phyloP scores from a whole-genome alignment of 2,888 invertebrate species.

The Apamea sordens region DNA sequence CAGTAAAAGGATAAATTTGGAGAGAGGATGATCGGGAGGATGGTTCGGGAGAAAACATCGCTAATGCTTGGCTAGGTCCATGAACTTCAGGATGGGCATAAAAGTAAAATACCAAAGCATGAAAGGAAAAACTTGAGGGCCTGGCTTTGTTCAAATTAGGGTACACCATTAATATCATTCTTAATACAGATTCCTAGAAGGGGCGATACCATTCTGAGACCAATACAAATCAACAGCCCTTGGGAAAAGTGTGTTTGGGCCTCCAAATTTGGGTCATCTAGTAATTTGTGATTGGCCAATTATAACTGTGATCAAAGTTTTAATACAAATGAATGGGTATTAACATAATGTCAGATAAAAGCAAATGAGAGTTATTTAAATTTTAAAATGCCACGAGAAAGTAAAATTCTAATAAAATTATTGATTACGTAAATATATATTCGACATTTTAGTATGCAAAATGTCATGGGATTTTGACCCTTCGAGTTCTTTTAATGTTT shows the following conservation, averaged over 20 bases:
- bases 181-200: constrained; percentile 5
- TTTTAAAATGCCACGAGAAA: constrained; percentile 7
- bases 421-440: not conserved
- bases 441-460: constrained; percentile 8
- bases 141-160: not conserved
- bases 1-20: not conserved
- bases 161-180: not conserved
- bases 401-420: not conserved
- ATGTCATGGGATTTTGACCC: constrained; percentile 20
- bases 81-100: not conserved
- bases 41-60: not conserved
- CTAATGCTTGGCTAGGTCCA: not conserved
- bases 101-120: not conserved
- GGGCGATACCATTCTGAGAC: constrained; percentile 3
- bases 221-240: constrained; percentile 5
- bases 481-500: constrained; percentile 11
- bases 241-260: not conserved
- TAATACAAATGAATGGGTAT: not conserved
- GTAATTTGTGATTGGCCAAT: not conserved
- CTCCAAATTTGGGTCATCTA: not conserved
- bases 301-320: not conserved
- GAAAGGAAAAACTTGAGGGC: not conserved
- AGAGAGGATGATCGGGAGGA: not conserved
- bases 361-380: not conserved
- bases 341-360: not conserved